phyloP scores from a whole-genome alignment of 2,888 invertebrate species.

The Scaptomyza polygonia region DNA sequence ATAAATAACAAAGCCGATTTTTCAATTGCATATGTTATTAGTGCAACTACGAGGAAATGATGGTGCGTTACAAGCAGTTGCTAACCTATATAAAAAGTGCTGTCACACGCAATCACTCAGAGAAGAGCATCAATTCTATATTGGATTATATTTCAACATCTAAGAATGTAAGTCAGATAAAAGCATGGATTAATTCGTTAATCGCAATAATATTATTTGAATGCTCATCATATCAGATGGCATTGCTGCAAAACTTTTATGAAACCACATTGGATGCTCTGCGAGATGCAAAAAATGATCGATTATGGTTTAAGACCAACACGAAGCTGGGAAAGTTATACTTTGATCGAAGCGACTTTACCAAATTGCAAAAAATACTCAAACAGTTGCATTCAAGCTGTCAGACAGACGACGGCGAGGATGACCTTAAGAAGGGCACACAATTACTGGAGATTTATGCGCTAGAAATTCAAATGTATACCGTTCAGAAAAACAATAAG shows the following conservation, averaged over 20 bases:
- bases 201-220: background rate
- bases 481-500: constrained; percentile 99
- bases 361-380: constrained; percentile 96
- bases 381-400: constrained; percentile 99
- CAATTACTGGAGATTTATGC: constrained; percentile 99
- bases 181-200: background rate
- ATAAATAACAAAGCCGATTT: background rate
- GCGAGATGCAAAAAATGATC: constrained; percentile 99
- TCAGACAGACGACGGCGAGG: constrained; percentile 99
- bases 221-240: constrained; percentile 89
- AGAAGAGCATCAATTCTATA: constrained; percentile 99
- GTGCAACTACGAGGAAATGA: constrained; percentile 97
- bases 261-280: constrained; percentile 97
- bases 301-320: constrained; percentile 99
- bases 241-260: constrained; percentile 98
- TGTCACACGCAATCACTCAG: constrained; percentile 99
- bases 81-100: constrained; percentile 99
- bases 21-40: constrained; percentile 81
- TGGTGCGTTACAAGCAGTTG: constrained; percentile 96
- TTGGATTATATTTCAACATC: constrained; percentile 99
- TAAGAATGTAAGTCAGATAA: constrained; percentile 91
- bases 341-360: constrained; percentile 97
- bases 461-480: constrained; percentile 99
- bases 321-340: constrained; percentile 99
- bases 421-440: constrained; percentile 98